These are phyloP conservation scores for Heliconius hermathena DNA, from an alignment of 1,140 invertebrate genomes.

Conservation along the genomic window DNA sequence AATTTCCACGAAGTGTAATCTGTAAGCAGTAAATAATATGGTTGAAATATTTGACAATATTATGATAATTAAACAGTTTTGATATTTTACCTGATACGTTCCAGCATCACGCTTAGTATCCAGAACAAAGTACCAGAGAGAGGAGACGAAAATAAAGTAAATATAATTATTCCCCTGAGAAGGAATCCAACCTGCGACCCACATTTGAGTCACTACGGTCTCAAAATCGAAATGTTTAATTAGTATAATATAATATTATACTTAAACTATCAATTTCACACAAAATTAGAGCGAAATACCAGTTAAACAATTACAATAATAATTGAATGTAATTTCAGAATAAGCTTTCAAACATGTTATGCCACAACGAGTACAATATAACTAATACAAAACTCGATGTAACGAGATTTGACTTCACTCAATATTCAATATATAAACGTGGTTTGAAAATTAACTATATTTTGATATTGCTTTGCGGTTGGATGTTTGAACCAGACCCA, in stretches of 20 bases:
- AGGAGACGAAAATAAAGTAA: too few species aligned
- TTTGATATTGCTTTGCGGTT: neutral
- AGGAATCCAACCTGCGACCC: too few species aligned
- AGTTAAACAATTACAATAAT: neutral
- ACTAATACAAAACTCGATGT: neutral
- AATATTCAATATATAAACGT: neutral
- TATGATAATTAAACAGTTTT: too few species aligned
- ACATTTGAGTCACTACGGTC: neutral
- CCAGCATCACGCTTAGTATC: too few species aligned
- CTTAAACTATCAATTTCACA: neutral
- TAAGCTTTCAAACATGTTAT: neutral
- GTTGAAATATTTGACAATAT: too few species aligned
- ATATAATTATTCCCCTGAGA: too few species aligned
- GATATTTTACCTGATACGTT: too few species aligned
- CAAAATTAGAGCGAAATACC: neutral
- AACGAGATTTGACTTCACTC: neutral
- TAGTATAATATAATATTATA: neutral
- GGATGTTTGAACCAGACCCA: too few species aligned
- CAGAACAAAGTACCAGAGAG: too few species aligned
- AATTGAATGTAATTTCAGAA: neutral
- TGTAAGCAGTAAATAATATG: too few species aligned
- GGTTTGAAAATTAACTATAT: too few species aligned
- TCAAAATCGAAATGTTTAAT: neutral
- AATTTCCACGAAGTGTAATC: too few species aligned
- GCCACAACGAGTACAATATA: neutral